These are phyloP conservation scores for Willowsia nigromaculata DNA, from an alignment of 2,888 invertebrate genomes.

Conservation along the genomic window DNA sequence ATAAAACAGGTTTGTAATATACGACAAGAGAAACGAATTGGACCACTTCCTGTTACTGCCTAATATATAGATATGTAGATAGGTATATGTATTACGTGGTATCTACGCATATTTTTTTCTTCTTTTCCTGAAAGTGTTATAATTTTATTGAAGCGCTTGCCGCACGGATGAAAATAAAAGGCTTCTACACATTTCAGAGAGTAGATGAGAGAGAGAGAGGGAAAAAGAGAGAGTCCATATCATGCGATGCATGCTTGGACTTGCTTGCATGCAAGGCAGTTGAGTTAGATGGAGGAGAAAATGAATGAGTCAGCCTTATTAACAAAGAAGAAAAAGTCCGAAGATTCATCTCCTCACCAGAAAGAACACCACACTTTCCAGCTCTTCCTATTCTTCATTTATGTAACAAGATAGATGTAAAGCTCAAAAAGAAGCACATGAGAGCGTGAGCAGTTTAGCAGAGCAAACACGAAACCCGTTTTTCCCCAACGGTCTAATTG, in stretches of 20 bases:
- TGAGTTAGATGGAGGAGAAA: slow-evolving; percentile 5
- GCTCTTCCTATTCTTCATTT: background rate
- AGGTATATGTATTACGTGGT: background rate
- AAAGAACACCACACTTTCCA: slow-evolving; percentile 38
- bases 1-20: slow-evolving; percentile 38
- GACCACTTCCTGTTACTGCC: slow-evolving; percentile 21
- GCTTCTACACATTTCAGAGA: background rate
- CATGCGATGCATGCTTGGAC: slow-evolving; percentile 18
- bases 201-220: background rate
- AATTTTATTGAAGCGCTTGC: slow-evolving; percentile 4
- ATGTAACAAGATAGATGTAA: background rate
- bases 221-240: background rate
- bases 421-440: background rate
- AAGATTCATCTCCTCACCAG: slow-evolving; percentile 60
- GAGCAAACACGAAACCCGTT: slow-evolving; percentile 46
- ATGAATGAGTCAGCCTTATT: slow-evolving; percentile 56
- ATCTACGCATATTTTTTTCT: background rate
- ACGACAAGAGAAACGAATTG: slow-evolving; percentile 60
- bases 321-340: slow-evolving; percentile 51
- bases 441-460: slow-evolving; percentile 32
- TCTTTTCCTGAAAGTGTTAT: slow-evolving; percentile 4
- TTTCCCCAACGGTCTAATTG: slow-evolving; percentile 69
- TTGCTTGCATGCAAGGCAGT: slow-evolving; percentile 14
- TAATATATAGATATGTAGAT: background rate
- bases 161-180: slow-evolving; percentile 23